These are phyloP conservation scores for Quadroppia sp. DNA, from an alignment of 2,888 invertebrate genomes.

Conservation along the genomic window DNA sequence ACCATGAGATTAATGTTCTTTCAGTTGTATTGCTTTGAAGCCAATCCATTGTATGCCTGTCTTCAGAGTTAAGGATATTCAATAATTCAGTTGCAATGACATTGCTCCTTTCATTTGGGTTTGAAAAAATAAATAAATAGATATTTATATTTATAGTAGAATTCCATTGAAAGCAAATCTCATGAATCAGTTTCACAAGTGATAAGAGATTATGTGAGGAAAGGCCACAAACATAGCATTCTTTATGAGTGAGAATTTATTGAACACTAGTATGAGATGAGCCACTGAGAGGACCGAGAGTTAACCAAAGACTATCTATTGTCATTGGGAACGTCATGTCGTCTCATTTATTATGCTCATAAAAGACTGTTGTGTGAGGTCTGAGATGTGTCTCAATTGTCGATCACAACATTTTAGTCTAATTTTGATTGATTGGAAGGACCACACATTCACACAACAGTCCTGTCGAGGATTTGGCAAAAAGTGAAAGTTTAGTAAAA, in stretches of 20 bases:
- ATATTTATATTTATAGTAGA: background rate
- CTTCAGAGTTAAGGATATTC: background rate
- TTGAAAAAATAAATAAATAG: conserved; percentile 19
- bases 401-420: conserved; percentile 40
- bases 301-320: background rate
- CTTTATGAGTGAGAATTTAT: conserved; percentile 8
- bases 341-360: conserved; percentile 25
- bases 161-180: conserved; percentile 20
- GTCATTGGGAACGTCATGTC: conserved; percentile 25
- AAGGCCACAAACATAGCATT: conserved; percentile 24
- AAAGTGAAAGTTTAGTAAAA: conserved; percentile 27
- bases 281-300: background rate
- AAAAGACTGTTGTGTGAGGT: conserved; percentile 30
- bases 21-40: background rate
- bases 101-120: background rate
- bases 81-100: background rate
- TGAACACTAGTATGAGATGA: conserved; percentile 12
- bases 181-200: conserved; percentile 25
- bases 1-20: background rate
- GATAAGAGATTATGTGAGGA: conserved; percentile 32
- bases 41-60: background rate
- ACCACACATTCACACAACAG: conserved; percentile 36
- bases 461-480: background rate
- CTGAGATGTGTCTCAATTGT: conserved; percentile 33
- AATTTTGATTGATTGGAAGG: conserved; percentile 40